Evolutionary conservation across 2,113 vertebrate genomes (phyloP), one percentile per base, ranked within the genome.

Genomic region (Enhydra lutris): DNA sequence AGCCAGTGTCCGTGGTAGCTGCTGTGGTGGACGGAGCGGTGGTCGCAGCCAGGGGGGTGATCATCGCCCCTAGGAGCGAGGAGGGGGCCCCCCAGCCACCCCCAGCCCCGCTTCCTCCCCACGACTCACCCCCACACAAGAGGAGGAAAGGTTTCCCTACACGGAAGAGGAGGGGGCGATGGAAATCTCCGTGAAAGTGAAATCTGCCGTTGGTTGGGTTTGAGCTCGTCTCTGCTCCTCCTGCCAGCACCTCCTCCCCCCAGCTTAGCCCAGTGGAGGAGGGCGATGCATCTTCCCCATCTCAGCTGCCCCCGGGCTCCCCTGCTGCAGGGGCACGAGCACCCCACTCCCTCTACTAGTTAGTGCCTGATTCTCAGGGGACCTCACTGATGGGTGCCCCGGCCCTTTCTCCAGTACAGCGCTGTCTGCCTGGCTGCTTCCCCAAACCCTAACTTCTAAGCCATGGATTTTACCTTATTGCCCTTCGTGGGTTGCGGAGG

Each of bases 111-210:
- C 73, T 95, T 15, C 96, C 97, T 15, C 55, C 78, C 31, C 95
- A 84, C 1, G 96, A 93, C 50, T 97, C 97, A 1, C 97, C 97
- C 0, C 98, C 98, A 2, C 97, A 96, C 74, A 98, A 98, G 93
- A 95, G 97, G 78, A 98, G 98, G 73, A 98, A 98, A 96, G 97
- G 97, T 3, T 98, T 98, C 82, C 97, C 98, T 17, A 96, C 97
- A 29, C 95, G 98, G 29, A 98, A 98, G 91, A 98, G 98, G 78
- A 95, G 98, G 34, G 98, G 98, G 23, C 98, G 98, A 2, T 98
- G 98, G 98, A 98, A 98, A 98, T 97, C 98, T 63, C 91, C 97
- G 0, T 98, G 98, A 42, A 76, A 21, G 0, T 98, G 98, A 42
- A 76, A 21, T 6, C 89, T 24, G 6, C 80, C 4, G 7, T 17